A percentile compares a stretch with the other conserved stretches of the same genome.
phyloP scores from a whole-genome alignment of 1,140 invertebrate genomes.

The Lethrus apterus region DNA sequence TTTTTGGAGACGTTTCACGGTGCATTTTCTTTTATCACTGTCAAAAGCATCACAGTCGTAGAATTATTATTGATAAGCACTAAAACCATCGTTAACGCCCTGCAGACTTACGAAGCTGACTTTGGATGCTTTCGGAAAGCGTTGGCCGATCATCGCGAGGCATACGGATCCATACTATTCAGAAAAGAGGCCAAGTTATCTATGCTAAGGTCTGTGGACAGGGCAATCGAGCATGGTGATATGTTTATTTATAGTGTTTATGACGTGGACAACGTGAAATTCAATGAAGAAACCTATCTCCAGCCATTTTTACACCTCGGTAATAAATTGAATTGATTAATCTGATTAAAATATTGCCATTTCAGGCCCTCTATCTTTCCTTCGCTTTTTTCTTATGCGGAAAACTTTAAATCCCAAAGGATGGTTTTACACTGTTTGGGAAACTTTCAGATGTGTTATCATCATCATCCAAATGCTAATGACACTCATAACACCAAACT shows the following conservation, averaged over 20 bases:
- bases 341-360: not conserved
- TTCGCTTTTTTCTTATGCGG: conserved; percentile 6
- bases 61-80: conserved; percentile 9
- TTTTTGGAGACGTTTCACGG: conserved; percentile 9
- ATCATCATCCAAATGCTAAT: not conserved
- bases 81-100: conserved; percentile 3
- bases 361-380: conserved; percentile 1
- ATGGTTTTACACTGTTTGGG: conserved; percentile 8
- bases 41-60: not conserved
- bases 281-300: not conserved
- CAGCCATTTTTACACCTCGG: conserved; percentile 9
- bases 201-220: not conserved
- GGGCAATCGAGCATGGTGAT: not conserved
- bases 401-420: not conserved
- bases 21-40: conserved; percentile 1
- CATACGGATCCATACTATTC: conserved; percentile 6
- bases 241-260: conserved; percentile 1
- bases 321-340: not conserved
- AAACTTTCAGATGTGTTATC: conserved; percentile 4
- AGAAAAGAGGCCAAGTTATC: conserved; percentile 3
- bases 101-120: conserved; percentile 7
- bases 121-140: not conserved
- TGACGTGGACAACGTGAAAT: conserved; percentile 3
- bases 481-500: not conserved
- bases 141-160: not conserved